Conservation (phyloP, 2,113 vertebrate genomes). For the Lasiurus borealis region DNA sequence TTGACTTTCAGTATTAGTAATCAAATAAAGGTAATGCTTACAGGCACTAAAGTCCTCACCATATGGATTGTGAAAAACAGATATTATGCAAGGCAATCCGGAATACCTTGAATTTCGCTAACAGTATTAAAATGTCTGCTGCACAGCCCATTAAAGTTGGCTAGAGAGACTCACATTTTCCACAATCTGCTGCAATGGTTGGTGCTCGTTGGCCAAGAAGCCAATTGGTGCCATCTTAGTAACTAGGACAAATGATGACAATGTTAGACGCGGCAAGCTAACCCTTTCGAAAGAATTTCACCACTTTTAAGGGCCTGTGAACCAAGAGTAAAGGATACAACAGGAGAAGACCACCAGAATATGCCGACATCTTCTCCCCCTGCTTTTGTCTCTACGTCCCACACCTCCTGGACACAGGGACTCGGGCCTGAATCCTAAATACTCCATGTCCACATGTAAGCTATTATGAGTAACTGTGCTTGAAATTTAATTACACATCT, state of each 20-base stretch:
- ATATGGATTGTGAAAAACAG: slow-evolving; percentile 30
- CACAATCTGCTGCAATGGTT: background rate
- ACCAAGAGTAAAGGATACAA: background rate
- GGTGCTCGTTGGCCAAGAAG: slow-evolving; percentile 13
- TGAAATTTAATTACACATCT: slow-evolving; percentile 87
- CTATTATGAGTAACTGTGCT: slow-evolving; percentile 85
- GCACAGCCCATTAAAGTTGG: slow-evolving; percentile 19
- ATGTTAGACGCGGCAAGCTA: background rate
- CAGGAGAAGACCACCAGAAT: slow-evolving; percentile 24
- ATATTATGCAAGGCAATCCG: background rate
- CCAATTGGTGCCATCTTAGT: background rate
- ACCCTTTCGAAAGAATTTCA: slow-evolving; percentile 17
- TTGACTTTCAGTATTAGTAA: slow-evolving; percentile 4
- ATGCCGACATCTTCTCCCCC: background rate
- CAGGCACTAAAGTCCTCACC: slow-evolving; percentile 11
- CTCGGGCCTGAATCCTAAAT: background rate
- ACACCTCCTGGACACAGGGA: background rate
- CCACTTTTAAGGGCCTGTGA: background rate
- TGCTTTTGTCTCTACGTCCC: slow-evolving; percentile 1
- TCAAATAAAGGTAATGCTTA: slow-evolving; percentile 54
- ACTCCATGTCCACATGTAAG: slow-evolving; percentile 82
- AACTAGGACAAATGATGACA: background rate
- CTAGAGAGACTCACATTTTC: slow-evolving; percentile 31
- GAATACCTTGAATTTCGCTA: slow-evolving; percentile 4
- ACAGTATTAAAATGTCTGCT: background rate